These are phyloP conservation scores for Macrophya annulata DNA, from an alignment of 2,888 invertebrate species.

Conservation along the genomic window DNA sequence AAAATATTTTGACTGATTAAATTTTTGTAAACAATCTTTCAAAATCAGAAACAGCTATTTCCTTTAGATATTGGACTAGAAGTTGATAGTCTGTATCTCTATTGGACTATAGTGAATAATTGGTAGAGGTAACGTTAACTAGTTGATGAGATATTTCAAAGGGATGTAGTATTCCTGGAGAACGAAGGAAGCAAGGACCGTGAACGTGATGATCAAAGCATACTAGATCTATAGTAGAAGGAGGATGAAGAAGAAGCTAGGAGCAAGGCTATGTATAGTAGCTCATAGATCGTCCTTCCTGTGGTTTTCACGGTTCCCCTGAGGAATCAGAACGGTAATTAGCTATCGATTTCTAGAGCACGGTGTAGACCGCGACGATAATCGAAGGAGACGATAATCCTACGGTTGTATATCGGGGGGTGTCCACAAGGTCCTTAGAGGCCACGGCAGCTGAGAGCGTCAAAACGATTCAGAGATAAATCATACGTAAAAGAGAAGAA, in stretches of 20 bases:
- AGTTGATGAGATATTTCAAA: not conserved
- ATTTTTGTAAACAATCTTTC: too few species aligned
- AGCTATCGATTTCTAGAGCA: constrained; percentile 28
- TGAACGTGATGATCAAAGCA: constrained; percentile 26
- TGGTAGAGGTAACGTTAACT: not conserved
- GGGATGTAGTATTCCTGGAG: not conserved
- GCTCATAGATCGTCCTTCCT: not conserved
- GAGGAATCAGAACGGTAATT: constrained; percentile 36
- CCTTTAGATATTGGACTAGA: not conserved
- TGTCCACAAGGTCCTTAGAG: not conserved
- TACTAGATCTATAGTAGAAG: not conserved
- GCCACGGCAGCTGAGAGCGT: not conserved
- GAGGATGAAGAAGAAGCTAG: not conserved
- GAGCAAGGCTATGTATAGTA: not conserved
- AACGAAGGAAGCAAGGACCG: not conserved
- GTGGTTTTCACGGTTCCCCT: constrained; percentile 34
- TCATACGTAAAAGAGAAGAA: not conserved
- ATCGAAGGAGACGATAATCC: constrained; percentile 43
- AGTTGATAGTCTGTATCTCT: not conserved
- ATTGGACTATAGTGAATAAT: not conserved
- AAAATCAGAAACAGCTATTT: not conserved
- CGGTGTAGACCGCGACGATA: constrained; percentile 11
- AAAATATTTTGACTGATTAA: too few species aligned
- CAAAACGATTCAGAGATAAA: not conserved
- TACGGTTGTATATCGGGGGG: not conserved